Base-by-base conservation (phyloP, 1,140 invertebrate species). In the Drosophila oshimai region DNA sequence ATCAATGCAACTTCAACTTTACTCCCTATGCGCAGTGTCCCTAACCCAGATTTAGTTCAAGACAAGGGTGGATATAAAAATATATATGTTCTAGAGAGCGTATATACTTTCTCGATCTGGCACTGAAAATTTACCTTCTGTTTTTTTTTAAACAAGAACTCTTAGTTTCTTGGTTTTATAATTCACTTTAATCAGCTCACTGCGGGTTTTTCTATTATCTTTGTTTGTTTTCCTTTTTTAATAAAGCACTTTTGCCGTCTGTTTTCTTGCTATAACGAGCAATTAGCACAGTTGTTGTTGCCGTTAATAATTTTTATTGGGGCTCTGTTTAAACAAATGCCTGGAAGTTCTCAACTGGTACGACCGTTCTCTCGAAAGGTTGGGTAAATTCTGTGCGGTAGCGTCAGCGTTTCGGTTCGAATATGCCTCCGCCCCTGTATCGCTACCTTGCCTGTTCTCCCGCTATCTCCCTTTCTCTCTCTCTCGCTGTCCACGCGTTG, bases 401-500 rank as follows among this genome's bases (percentile, higher is more conserved):
- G 39, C 39, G 73, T n/a, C 58, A 33, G 24, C 36, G 26, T 54
- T 61, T 68, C 49, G 68, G 74, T 39, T 64, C 67, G 61, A 73
- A 39, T 55, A 69, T 44, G 45, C 44, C 41, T 70, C 47, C 33
- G 69, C 17, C 51, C 34, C 53, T 60, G 31, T 33, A 51, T 55
- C 45, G 18, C 39, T 22, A 1, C 39, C 33, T 42, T 46, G 10
- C 29, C n/a, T 24, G 29, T 15, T 28, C n/a, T 28, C 72, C 6
- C 34, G 46, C 37, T 2, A 20, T 33, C 22, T 33, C 44, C 42
- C 51, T 17, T 18, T 4, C 26, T 31, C 26, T 33, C 10, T 12
- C 72, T n/a, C 26, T 64, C 45, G 60, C 55, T 86, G 81, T 87
- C 72, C 80, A 86, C 68, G 80, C 81, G 81, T 53, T 86, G 81